phyloP scores from a whole-genome alignment of 1,140 invertebrate genomes.

The Lordiphosa clarofinis region DNA sequence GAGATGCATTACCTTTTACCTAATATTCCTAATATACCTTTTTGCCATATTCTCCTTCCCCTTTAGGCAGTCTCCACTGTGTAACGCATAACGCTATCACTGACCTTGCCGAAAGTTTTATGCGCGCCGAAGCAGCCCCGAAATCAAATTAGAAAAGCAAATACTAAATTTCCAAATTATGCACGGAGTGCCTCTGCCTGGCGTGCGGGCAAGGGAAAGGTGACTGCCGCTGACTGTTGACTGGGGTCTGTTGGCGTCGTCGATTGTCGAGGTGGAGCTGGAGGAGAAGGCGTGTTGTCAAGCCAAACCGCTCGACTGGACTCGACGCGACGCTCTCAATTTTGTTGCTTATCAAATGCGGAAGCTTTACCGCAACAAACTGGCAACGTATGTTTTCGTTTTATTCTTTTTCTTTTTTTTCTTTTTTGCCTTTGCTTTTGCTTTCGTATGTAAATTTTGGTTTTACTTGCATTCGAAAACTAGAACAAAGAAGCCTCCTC shows the following conservation, averaged over 20 bases:
- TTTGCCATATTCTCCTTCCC: no score
- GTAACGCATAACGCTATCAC: slow-evolving; percentile 44
- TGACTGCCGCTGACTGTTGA: slow-evolving; percentile 2
- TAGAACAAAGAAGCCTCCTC: slow-evolving; percentile 7
- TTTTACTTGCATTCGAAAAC: slow-evolving; percentile 32
- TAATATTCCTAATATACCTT: no score
- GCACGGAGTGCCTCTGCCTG: slow-evolving; percentile 22
- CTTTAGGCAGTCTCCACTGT: slow-evolving; percentile 4
- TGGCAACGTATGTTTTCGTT: slow-evolving; percentile 17
- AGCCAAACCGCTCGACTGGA: slow-evolving; percentile 23
- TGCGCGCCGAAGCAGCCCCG: slow-evolving; percentile 19
- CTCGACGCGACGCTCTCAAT: slow-evolving; percentile 1
- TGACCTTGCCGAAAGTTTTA: slow-evolving; percentile 64
- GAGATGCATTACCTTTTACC: no score
- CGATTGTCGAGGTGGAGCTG: no score
- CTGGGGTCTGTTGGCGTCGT: slow-evolving; percentile 1
- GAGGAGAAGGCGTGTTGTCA: no score
- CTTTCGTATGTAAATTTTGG: slow-evolving; percentile 12
- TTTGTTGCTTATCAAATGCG: slow-evolving; percentile 61
- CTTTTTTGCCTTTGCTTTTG: slow-evolving; percentile 8
- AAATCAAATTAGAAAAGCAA: slow-evolving; percentile 70
- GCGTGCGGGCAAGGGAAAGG: slow-evolving; percentile 16
- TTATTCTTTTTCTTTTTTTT: no score
- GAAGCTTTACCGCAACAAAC: slow-evolving; percentile 55
- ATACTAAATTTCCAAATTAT: slow-evolving; percentile 64